Percentiles rank a stretch among this genome's conserved stretches.
phyloP scores from a whole-genome alignment of 2,888 invertebrate species.

The Nomada fabriciana region DNA sequence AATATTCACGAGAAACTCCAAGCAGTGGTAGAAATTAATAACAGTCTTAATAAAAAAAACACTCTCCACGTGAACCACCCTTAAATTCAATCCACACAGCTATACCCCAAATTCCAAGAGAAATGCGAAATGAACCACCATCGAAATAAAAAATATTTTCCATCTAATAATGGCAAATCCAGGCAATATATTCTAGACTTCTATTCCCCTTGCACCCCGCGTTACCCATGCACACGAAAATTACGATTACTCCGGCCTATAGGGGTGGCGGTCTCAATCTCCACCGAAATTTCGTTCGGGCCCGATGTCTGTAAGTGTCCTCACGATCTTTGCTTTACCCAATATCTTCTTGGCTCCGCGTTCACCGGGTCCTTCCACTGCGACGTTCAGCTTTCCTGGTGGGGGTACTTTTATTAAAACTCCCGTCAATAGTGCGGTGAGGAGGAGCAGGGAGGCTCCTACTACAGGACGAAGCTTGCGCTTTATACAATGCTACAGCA shows the following conservation, averaged over 20 bases:
- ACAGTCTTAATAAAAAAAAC: too few relatives aligned
- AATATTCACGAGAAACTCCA: too few relatives aligned
- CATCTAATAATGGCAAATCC: too few relatives aligned
- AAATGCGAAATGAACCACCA: too few relatives aligned
- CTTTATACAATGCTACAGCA: constrained; percentile 74
- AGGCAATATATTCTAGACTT: neutral
- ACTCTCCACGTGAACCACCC: too few relatives aligned
- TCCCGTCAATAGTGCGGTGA: constrained; percentile 81
- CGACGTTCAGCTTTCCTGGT: constrained; percentile 75
- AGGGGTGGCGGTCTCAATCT: constrained; percentile 49
- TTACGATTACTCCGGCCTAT: constrained; percentile 40
- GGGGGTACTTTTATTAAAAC: constrained; percentile 84
- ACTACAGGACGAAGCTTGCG: constrained; percentile 75
- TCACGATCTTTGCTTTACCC: constrained; percentile 80
- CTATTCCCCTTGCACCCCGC: neutral
- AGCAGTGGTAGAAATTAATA: too few relatives aligned
- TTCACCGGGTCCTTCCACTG: constrained; percentile 72
- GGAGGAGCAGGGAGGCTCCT: constrained; percentile 74
- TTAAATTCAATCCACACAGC: too few relatives aligned
- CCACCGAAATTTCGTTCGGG: constrained; percentile 60
- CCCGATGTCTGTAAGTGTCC: constrained; percentile 73
- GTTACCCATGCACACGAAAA: constrained; percentile 19
- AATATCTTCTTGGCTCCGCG: constrained; percentile 79
- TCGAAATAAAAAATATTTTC: too few relatives aligned
- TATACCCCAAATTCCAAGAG: too few relatives aligned